Conservation (phyloP, 1,140 invertebrate species). For the Hylaeus volcanicus region DNA sequence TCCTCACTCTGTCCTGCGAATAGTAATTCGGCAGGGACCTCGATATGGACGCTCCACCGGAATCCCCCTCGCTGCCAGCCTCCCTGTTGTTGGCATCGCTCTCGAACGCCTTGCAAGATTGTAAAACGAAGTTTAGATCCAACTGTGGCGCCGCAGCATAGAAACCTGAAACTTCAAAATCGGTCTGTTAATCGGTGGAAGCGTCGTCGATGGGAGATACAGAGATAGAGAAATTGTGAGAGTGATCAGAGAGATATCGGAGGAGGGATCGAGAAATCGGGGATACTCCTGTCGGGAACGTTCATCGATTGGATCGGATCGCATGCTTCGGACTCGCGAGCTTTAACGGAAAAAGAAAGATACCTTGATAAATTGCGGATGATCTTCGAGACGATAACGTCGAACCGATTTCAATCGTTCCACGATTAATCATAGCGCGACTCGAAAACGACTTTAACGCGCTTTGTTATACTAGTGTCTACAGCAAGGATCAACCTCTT, state of each 20-base stretch:
- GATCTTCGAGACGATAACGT: slow-evolving; percentile 54
- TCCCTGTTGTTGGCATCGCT: slow-evolving; percentile 35
- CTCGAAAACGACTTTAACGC: slow-evolving; percentile 10
- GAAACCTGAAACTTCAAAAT: slow-evolving; percentile 63
- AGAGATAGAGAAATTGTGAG: background rate
- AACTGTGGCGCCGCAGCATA: slow-evolving; percentile 55
- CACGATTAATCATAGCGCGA: too few species aligned
- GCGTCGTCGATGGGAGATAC: background rate
- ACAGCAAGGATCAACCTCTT: background rate
- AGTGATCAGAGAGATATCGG: too few species aligned
- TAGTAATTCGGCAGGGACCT: slow-evolving; percentile 43
- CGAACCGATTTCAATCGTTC: slow-evolving; percentile 21
- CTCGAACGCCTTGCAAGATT: slow-evolving; percentile 56
- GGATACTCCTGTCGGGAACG: background rate
- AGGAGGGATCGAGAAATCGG: background rate
- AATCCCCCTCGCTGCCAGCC: background rate
- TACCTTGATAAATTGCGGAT: slow-evolving; percentile 45
- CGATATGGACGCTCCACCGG: background rate
- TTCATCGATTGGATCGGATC: background rate
- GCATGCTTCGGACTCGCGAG: background rate
- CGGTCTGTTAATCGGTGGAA: slow-evolving; percentile 30
- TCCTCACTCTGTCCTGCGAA: slow-evolving; percentile 39
- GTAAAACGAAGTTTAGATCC: slow-evolving; percentile 59
- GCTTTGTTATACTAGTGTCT: slow-evolving; percentile 12
- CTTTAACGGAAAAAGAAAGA: slow-evolving; percentile 22